Evolutionary conservation across 2,888 invertebrate species (phyloP).

Genomic region (Xestia xanthographa): DNA sequence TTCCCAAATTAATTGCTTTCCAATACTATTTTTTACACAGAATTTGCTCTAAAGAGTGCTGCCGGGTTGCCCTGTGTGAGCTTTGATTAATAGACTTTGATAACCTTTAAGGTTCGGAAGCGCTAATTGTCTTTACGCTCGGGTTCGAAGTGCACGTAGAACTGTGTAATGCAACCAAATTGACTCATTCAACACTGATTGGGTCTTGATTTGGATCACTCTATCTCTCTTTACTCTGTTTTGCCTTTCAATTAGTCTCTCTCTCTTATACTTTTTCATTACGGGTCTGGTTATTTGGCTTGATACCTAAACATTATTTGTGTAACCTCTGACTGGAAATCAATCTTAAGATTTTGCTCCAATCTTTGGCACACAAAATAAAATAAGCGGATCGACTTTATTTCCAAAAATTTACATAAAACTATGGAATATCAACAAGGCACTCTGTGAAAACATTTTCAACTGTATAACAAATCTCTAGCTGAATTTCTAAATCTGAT

Average conservation of each 20-base stretch:
- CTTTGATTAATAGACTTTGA: slow-evolving; percentile 50
- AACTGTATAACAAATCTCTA: slow-evolving; percentile 72
- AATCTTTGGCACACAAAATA: background rate
- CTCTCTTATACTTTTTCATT: background rate
- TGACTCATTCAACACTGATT: slow-evolving; percentile 31
- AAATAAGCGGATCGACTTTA: background rate
- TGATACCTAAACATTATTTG: background rate
- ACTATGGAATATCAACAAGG: slow-evolving; percentile 40
- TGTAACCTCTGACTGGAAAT: background rate
- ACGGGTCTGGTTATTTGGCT: background rate
- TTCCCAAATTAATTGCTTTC: slow-evolving; percentile 88
- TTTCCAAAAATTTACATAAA: slow-evolving; percentile 11
- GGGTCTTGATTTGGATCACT: slow-evolving; percentile 7
- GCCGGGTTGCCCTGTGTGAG: slow-evolving; percentile 41
- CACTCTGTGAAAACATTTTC: slow-evolving; percentile 62
- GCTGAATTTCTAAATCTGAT: slow-evolving; percentile 76
- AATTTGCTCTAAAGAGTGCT: slow-evolving; percentile 71
- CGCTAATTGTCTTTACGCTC: slow-evolving; percentile 1
- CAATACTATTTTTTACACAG: slow-evolving; percentile 82
- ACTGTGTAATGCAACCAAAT: slow-evolving; percentile 33
- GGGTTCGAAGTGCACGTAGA: slow-evolving; percentile 7
- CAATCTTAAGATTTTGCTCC: too few relatives aligned
- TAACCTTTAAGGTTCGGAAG: slow-evolving; percentile 15
- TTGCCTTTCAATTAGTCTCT: slow-evolving; percentile 2
- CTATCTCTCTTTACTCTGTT: background rate